Conservation (phyloP, 2,888 invertebrate genomes). For the Abrostola triplasia region DNA sequence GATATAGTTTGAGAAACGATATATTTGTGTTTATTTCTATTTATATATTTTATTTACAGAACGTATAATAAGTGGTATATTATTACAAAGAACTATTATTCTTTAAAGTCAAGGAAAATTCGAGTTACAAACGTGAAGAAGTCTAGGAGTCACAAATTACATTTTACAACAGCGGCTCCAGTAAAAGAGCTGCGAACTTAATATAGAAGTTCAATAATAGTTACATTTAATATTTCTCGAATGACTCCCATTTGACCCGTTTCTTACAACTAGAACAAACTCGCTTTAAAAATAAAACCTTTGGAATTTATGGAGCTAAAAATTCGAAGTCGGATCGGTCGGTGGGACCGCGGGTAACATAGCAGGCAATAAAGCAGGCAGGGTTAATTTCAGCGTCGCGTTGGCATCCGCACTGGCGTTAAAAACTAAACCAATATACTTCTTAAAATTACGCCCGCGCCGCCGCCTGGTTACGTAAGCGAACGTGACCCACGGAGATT, state of each 20-base stretch:
- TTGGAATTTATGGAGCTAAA: slow-evolving; percentile 42
- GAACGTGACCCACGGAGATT: slow-evolving; percentile 72
- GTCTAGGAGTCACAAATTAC: slow-evolving; percentile 38
- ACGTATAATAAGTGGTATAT: background rate
- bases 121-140: slow-evolving; percentile 39
- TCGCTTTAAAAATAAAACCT: slow-evolving; percentile 51
- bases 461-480: slow-evolving; percentile 70
- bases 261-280: slow-evolving; percentile 55
- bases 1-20: slow-evolving; percentile 9
- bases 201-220: slow-evolving; percentile 58
- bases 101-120: slow-evolving; percentile 36
- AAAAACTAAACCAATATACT: slow-evolving; percentile 86
- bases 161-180: slow-evolving; percentile 45
- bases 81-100: too few relatives aligned
- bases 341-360: slow-evolving; percentile 16
- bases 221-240: slow-evolving; percentile 54
- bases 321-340: slow-evolving; percentile 40
- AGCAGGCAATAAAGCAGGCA: slow-evolving; percentile 69
- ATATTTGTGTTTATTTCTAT: slow-evolving; percentile 9
- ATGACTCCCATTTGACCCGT: slow-evolving; percentile 56
- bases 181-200: slow-evolving; percentile 47
- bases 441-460: slow-evolving; percentile 75
- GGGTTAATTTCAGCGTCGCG: slow-evolving; percentile 71
- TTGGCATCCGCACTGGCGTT: slow-evolving; percentile 74
- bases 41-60: background rate